Evolutionary conservation across 2,888 invertebrate species (phyloP).

Genomic region (Portevinia maculata): DNA sequence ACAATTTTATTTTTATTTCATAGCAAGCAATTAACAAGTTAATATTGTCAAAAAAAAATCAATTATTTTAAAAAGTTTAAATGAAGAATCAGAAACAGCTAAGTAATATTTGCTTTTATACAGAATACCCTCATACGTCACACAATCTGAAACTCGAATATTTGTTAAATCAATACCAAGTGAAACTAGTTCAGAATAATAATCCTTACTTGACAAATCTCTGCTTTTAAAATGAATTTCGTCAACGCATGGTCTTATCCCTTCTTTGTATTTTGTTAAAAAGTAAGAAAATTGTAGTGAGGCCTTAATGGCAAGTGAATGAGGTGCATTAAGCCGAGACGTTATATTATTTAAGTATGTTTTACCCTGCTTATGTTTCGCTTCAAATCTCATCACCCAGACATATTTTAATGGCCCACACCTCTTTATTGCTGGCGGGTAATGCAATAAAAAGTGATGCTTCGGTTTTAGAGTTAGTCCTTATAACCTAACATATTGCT

Average conservation of each 20-base stretch:
- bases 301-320: too few relatives aligned
- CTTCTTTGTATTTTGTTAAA: too few relatives aligned
- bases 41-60: neutral
- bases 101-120: neutral
- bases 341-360: too few relatives aligned
- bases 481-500: too few relatives aligned
- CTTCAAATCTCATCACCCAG: constrained; percentile 18
- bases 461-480: constrained; percentile 1
- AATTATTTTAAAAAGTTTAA: constrained; percentile 1
- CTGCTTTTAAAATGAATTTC: neutral
- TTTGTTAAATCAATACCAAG: too few relatives aligned
- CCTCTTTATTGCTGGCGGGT: constrained; percentile 4
- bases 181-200: too few relatives aligned
- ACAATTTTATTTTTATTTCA: constrained; percentile 14
- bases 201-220: too few relatives aligned
- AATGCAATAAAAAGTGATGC: constrained; percentile 18
- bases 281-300: too few relatives aligned
- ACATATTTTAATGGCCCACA: constrained; percentile 16
- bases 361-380: constrained; percentile 12
- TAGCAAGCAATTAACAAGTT: neutral
- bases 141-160: neutral
- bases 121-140: constrained; percentile 62
- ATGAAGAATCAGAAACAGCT: neutral
- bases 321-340: too few relatives aligned
- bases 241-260: neutral